A percentile compares a stretch with the other conserved stretches of the same genome.
Evolutionary conservation across 2,888 invertebrate genomes (phyloP).

Genomic region (Cyaniris semiargus): DNA sequence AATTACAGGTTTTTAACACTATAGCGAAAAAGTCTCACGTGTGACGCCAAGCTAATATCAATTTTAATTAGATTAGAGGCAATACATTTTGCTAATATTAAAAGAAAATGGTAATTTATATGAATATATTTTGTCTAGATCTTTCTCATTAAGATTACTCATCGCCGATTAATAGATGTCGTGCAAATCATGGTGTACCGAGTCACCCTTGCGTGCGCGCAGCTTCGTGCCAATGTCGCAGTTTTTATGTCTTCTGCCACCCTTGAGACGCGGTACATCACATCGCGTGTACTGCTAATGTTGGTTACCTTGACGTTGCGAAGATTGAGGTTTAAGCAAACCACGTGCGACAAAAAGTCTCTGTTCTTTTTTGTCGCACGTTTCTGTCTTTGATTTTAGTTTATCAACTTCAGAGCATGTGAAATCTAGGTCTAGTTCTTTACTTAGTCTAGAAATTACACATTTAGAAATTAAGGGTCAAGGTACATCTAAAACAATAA

Average conservation of each 20-base stretch:
- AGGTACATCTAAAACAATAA: too few species aligned
- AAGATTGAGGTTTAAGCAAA: neutral
- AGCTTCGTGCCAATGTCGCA: slow-evolving; percentile 74
- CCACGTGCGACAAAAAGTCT: neutral
- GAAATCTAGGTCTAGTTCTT: too few species aligned
- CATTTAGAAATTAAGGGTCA: too few species aligned
- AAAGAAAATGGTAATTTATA: neutral
- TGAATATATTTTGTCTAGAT: neutral
- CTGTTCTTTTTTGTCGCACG: too few species aligned
- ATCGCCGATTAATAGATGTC: neutral
- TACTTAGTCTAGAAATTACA: too few species aligned
- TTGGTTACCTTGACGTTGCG: slow-evolving; percentile 40
- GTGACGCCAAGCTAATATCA: neutral
- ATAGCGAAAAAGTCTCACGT: neutral
- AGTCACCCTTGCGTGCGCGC: slow-evolving; percentile 74
- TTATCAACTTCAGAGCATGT: too few species aligned
- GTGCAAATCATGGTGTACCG: slow-evolving; percentile 34
- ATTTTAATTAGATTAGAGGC: neutral
- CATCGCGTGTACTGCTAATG: slow-evolving; percentile 66
- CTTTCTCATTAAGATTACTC: neutral
- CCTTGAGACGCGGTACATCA: slow-evolving; percentile 64
- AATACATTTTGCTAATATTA: neutral
- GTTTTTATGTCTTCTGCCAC: slow-evolving; percentile 65
- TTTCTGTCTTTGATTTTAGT: too few species aligned
- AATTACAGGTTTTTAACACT: neutral